Evolutionary conservation across 2,888 invertebrate species (phyloP), one percentile per base, ranked within the genome.

Genomic region (Phalera bucephala): DNA sequence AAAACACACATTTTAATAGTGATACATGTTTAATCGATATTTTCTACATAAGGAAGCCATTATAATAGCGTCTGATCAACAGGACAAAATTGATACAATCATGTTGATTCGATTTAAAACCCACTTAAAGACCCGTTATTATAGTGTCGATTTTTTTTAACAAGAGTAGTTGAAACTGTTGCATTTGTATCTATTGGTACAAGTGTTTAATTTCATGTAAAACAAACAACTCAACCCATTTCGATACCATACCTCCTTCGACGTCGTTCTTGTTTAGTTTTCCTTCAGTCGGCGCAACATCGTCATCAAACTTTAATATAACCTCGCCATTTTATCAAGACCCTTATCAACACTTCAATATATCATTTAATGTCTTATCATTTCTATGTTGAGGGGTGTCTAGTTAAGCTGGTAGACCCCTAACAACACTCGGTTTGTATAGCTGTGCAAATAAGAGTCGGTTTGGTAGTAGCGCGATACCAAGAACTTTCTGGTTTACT

Each of bases 391-490:
- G 26, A 25, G 31, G 39, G 23, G 43, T 61, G 21, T 60, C 73
- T 41, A 33, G 40, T 31, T 45, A 47, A 22, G 40, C 42, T 76
- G 80, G 80, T 67, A 55, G 22, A 21, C 53, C 64, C 81, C 81
- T 82, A 85, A 78, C 72, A 74, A 72, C 79, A 75, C 48, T 52
- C 66, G 48, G 87, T 87, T 87, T 87, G 73, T 73, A 76, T 88
- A 89, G 88, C 88, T 89, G 89, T 75, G 74, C 79, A 84, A 89
- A 89, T 80, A 64, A 17, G 5, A 17, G 72, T 60, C 61, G 68
- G 72, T 78, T 71, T 80, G 80, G 85, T 83, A 82, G 81, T 78
- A 76, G 42, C 72, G 72, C 68, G 60, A 69, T 85, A 83, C 82
- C 61, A 58, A 80, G 83, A 86, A 87, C 73, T 81, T 73, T 78